These are phyloP conservation scores for Acleris emargana DNA, from an alignment of 2,888 invertebrate species.

Conservation along the genomic window DNA sequence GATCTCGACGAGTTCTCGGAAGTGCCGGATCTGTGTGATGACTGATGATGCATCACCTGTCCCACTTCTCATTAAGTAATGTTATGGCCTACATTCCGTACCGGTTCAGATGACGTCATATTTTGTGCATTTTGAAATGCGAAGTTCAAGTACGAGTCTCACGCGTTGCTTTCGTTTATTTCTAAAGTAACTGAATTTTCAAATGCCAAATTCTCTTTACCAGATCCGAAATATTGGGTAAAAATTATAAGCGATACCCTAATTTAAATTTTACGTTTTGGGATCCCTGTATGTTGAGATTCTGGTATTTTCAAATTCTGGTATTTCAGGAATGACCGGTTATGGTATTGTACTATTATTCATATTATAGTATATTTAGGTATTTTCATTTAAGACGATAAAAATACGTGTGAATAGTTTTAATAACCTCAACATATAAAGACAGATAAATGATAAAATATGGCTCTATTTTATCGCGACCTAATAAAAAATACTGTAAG, in stretches of 20 bases:
- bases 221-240: neutral
- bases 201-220: neutral
- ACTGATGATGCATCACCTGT: conserved; percentile 36
- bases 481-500: neutral
- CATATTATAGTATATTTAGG: too few species aligned
- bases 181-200: too few species aligned
- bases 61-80: conserved; percentile 32
- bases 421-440: neutral
- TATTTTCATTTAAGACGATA: too few species aligned
- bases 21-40: conserved; percentile 16
- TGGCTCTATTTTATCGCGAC: too few species aligned
- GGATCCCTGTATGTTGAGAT: too few species aligned
- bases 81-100: conserved; percentile 27
- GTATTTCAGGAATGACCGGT: too few species aligned
- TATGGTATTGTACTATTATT: too few species aligned
- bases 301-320: too few species aligned
- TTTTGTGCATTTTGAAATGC: conserved; percentile 2
- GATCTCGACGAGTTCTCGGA: conserved; percentile 18
- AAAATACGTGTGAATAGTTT: conserved; percentile 1
- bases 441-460: neutral
- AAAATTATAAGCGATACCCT: too few species aligned
- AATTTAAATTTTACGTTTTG: too few species aligned
- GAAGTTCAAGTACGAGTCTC: too few species aligned
- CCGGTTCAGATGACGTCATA: conserved; percentile 33
- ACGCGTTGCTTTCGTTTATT: too few species aligned